Evolutionary conservation across 2,888 invertebrate species (phyloP).

Genomic region (Sinopyrophorus schimmeli): DNA sequence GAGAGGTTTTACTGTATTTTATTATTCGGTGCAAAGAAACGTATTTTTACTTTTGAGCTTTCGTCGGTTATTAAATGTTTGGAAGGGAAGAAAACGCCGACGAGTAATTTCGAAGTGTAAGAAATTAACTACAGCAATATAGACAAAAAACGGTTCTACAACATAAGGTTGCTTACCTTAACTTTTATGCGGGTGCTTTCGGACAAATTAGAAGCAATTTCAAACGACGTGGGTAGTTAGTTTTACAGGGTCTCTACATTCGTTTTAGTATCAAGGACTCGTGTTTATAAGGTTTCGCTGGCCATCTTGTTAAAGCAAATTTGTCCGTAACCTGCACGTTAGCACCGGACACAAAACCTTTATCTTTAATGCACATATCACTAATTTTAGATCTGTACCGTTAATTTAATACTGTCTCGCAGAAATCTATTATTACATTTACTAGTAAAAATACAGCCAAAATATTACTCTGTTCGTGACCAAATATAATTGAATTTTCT

Average conservation of each 20-base stretch:
- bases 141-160: too few relatives aligned
- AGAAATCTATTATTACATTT: too few relatives aligned
- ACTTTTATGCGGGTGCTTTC: conserved; percentile 26
- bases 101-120: too few relatives aligned
- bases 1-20: too few relatives aligned
- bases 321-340: conserved; percentile 9
- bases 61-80: too few relatives aligned
- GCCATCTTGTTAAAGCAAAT: conserved; percentile 11
- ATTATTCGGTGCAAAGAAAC: too few relatives aligned
- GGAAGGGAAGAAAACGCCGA: too few relatives aligned
- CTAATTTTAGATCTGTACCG: too few relatives aligned
- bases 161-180: conserved; percentile 18
- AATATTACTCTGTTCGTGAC: conserved; percentile 30
- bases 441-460: too few relatives aligned
- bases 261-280: conserved; percentile 13
- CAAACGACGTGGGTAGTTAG: conserved; percentile 19
- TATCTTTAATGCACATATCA: not conserved
- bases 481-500: conserved; percentile 23
- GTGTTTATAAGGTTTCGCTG: conserved; percentile 8
- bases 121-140: too few relatives aligned
- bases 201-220: conserved; percentile 26
- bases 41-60: too few relatives aligned
- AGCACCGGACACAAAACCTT: conserved; percentile 1
- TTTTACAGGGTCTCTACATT: conserved; percentile 21
- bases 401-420: too few relatives aligned